Conservation (phyloP, 2,113 vertebrate species). For the Hepsetus odoe region DNA sequence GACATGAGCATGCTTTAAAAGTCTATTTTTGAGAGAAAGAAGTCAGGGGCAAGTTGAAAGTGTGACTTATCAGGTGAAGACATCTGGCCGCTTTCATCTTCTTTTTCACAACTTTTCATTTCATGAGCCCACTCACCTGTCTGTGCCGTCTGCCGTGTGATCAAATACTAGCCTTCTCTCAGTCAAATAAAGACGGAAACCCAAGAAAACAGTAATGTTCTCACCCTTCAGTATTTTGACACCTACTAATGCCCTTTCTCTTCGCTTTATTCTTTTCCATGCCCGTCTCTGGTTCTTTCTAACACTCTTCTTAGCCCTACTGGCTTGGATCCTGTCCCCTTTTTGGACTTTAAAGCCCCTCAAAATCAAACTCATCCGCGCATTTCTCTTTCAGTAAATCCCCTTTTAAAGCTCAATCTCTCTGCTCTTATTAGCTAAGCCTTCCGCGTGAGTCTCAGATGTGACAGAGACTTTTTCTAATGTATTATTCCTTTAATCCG, state of each 20-base stretch:
- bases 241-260: neutral
- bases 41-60: slow-evolving; percentile 39
- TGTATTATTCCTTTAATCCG: slow-evolving; percentile 27
- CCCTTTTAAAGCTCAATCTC: slow-evolving; percentile 19
- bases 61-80: slow-evolving; percentile 45
- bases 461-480: neutral
- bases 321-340: neutral
- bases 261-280: neutral
- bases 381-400: neutral
- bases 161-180: slow-evolving; percentile 33
- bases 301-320: neutral
- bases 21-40: slow-evolving; percentile 51
- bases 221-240: neutral
- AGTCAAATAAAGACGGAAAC: slow-evolving; percentile 20
- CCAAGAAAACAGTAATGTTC: slow-evolving; percentile 5
- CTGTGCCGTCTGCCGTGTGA: slow-evolving; percentile 17
- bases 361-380: neutral
- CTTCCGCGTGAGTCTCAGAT: slow-evolving; percentile 7
- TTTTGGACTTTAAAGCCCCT: neutral
- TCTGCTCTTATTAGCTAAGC: neutral
- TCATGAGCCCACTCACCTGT: slow-evolving; percentile 35
- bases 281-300: neutral
- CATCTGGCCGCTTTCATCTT: slow-evolving; percentile 35
- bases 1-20: slow-evolving; percentile 25
- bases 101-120: slow-evolving; percentile 23